Evolutionary conservation across 2,113 vertebrate genomes (phyloP), one percentile per base, ranked within the genome.

Genomic region (Tympanuchus pallidicinctus): DNA sequence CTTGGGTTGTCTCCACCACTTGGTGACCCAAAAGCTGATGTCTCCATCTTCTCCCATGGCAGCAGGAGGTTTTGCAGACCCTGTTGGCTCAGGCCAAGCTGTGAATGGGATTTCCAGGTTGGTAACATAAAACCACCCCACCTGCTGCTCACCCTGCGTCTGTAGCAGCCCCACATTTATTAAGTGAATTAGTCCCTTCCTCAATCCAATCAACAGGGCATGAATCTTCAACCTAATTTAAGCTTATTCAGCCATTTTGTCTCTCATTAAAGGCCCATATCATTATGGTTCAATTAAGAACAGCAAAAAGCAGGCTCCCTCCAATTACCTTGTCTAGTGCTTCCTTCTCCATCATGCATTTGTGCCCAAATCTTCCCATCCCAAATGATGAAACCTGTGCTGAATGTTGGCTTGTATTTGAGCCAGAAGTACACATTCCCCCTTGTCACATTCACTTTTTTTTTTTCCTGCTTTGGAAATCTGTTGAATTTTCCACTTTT

Each of bases 121-220:
- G 8, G 30, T 60, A n/a, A 19, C 45, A 8, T 2, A 19, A 13
- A 0, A 1, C 36, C n/a, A 3, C 30, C 1, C 3, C 25, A 32
- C 52, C 34, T 77, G 71, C 25, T 6, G 1, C 42, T 66, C 60
- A 42, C 15, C 12, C 13, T 0, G 0, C 6, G 45, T 7, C 76
- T 30, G n/a, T 67, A 22, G 20, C 36, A 27, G 1, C 28, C 65
- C 30, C 25, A 54, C 22, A 11, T 67, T 28, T 48, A 54, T 11
- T 48, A 34, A 11, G 48, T 52, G 56, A 22, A 59, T 75, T 32
- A 70, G 40, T 65, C 8, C 34, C 18, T 89, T 65, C 47, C 67
- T 48, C 1, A 1, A 40, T 22, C 38, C 36, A 7, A 7, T 30
- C 30, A 63, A 38, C 11, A 12, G 5, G 10, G 13, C 38, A 19